A percentile compares a stretch with the other conserved stretches of the same genome.
phyloP scores from a whole-genome alignment of 2,113 vertebrate species.

The Neogale vison region DNA sequence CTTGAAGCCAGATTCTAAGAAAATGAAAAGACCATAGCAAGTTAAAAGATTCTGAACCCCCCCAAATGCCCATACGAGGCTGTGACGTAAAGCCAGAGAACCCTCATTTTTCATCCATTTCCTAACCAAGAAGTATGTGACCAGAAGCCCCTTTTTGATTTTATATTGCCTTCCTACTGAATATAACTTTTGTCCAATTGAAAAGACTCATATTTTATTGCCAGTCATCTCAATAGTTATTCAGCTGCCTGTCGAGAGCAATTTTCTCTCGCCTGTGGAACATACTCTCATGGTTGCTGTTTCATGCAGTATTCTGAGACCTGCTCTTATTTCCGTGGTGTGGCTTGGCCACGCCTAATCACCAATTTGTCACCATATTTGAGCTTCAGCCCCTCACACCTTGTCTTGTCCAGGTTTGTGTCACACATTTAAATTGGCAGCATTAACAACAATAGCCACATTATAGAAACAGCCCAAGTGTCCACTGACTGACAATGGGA shows the following conservation, averaged over 20 bases:
- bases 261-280: constrained; percentile 55
- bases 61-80: constrained; percentile 57
- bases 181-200: constrained; percentile 81
- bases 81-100: constrained; percentile 70
- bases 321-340: constrained; percentile 57
- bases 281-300: constrained; percentile 67
- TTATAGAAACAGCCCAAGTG: neutral
- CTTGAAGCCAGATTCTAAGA: constrained; percentile 62
- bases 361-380: constrained; percentile 67
- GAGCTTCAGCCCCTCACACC: constrained; percentile 47
- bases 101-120: constrained; percentile 73
- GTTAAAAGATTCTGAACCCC: constrained; percentile 56
- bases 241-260: constrained; percentile 71
- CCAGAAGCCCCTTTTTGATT: constrained; percentile 77
- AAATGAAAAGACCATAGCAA: constrained; percentile 61
- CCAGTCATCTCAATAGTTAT: constrained; percentile 77
- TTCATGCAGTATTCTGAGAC: constrained; percentile 48
- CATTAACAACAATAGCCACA: neutral
- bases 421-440: constrained; percentile 67
- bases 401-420: constrained; percentile 73
- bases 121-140: constrained; percentile 75
- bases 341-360: constrained; percentile 68
- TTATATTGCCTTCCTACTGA: constrained; percentile 80
- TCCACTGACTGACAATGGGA: neutral
- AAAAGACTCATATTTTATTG: constrained; percentile 79